phyloP scores from a whole-genome alignment of 1,140 invertebrate genomes.

The Heliconius melpomene region DNA sequence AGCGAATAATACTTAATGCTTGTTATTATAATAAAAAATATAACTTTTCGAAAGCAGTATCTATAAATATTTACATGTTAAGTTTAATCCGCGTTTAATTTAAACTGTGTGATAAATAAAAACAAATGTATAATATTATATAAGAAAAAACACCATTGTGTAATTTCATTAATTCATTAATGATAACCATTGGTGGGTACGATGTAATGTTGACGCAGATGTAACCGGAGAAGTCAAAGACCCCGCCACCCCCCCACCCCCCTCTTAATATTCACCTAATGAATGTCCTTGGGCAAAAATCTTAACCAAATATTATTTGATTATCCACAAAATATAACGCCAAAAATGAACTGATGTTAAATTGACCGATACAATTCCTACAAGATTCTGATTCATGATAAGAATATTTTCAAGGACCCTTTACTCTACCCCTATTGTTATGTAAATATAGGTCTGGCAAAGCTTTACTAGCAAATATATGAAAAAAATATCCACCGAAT shows the following conservation, averaged over 20 bases:
- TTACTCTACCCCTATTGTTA: slow-evolving; percentile 63
- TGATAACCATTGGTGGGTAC: too few relatives aligned
- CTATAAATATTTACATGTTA: too few relatives aligned
- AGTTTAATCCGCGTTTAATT: too few relatives aligned
- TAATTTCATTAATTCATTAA: too few relatives aligned
- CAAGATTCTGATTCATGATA: slow-evolving; percentile 60
- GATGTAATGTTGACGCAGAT: not conserved
- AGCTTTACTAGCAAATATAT: too few relatives aligned
- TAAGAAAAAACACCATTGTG: too few relatives aligned
- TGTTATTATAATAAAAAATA: not conserved
- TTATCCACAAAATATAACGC: slow-evolving; percentile 53
- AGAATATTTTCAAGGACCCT: slow-evolving; percentile 63
- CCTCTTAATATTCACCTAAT: not conserved
- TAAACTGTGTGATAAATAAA: too few relatives aligned
- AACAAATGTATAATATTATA: too few relatives aligned
- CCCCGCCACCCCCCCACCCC: not conserved
- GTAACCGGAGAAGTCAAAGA: not conserved
- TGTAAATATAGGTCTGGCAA: slow-evolving; percentile 67
- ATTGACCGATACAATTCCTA: slow-evolving; percentile 68
- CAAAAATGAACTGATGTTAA: slow-evolving; percentile 49
- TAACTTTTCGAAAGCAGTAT: too few relatives aligned
- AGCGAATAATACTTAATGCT: not conserved
- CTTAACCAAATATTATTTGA: slow-evolving; percentile 29
- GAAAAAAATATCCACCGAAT: too few relatives aligned
- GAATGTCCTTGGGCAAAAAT: not conserved